Evolutionary conservation across 92 coral and sea anemone genomes (phyloP).

Genomic region (Epizoanthus rinbou): DNA sequence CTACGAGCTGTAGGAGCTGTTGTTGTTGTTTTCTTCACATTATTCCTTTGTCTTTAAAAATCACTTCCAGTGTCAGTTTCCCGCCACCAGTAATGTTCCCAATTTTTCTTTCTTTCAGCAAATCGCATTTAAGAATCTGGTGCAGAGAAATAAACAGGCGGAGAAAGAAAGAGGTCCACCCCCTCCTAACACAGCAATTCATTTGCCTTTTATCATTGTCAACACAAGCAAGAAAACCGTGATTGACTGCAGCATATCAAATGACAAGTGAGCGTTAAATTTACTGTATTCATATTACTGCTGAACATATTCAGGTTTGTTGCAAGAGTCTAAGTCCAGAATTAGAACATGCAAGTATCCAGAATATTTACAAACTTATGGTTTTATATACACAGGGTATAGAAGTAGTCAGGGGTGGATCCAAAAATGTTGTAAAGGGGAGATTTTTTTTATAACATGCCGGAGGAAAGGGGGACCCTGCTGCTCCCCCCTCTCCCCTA

Average conservation of each 20-base stretch:
- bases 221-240: constrained; percentile 99
- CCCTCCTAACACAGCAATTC: constrained; percentile 93
- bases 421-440: too few relatives aligned
- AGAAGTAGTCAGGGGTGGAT: too few relatives aligned
- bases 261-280: constrained; percentile 84
- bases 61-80: neutral
- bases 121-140: constrained; percentile 98
- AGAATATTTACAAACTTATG: too few relatives aligned
- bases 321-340: too few relatives aligned
- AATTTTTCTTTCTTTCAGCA: constrained; percentile 65
- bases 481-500: too few relatives aligned
- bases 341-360: too few relatives aligned
- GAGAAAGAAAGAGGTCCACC: constrained; percentile 93
- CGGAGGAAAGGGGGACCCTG: too few relatives aligned
- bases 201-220: constrained; percentile 96
- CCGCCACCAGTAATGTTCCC: too few relatives aligned
- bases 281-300: neutral
- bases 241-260: constrained; percentile 99
- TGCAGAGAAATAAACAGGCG: constrained; percentile 81
- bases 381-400: too few relatives aligned
- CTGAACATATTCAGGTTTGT: too few relatives aligned
- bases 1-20: too few relatives aligned
- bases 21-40: neutral
- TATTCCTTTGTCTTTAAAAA: neutral
- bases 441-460: too few relatives aligned